Conservation (phyloP, 2,888 invertebrate species). For the Drosophila hawaiiensis region DNA sequence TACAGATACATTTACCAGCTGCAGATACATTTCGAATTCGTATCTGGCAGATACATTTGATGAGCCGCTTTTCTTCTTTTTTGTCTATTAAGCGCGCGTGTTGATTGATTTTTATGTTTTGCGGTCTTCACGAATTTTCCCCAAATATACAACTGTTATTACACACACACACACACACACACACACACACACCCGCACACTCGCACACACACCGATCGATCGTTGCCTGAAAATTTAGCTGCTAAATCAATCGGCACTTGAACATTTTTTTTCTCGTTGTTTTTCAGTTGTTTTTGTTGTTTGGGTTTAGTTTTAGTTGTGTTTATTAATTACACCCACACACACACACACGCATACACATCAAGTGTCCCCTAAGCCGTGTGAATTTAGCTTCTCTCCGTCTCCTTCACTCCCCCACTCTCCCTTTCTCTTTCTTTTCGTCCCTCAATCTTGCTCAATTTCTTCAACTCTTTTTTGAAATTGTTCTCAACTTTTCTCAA, state of each 20-base stretch:
- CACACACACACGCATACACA: conserved; percentile 1
- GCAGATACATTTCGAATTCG: conserved; percentile 32
- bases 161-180: neutral
- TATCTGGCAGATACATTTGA: conserved; percentile 78
- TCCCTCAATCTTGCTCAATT: conserved; percentile 2
- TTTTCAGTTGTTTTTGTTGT: conserved; percentile 32
- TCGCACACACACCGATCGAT: conserved; percentile 4
- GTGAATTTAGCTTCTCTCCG: conserved; percentile 18
- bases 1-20: conserved; percentile 25
- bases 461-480: conserved; percentile 29
- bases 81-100: conserved; percentile 70
- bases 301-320: conserved; percentile 37
- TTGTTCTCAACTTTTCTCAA: conserved; percentile 73
- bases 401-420: neutral
- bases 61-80: conserved; percentile 38
- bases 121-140: conserved; percentile 47
- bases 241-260: conserved; percentile 77
- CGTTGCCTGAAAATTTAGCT: conserved; percentile 33
- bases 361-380: conserved; percentile 46
- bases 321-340: conserved; percentile 64
- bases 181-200: neutral
- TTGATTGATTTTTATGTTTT: conserved; percentile 77
- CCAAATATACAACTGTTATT: conserved; percentile 1
- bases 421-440: neutral
- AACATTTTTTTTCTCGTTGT: conserved; percentile 34